Conservation (phyloP, 2,113 vertebrate species). For the Calonectris borealis region DNA sequence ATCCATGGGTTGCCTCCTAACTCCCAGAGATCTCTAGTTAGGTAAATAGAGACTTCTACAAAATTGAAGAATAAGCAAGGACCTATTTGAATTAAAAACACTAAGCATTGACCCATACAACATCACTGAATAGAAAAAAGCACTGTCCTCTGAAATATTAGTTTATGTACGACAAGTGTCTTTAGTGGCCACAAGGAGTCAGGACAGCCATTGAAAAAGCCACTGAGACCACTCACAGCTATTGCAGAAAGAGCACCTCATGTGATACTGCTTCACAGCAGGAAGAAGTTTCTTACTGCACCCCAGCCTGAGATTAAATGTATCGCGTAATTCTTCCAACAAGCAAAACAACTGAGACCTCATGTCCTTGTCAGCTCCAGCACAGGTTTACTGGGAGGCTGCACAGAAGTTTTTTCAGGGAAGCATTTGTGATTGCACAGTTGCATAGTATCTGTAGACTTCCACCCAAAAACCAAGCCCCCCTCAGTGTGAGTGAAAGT, state of each 20-base stretch:
- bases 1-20: background rate
- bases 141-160: background rate
- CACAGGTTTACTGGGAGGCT: background rate
- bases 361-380: background rate
- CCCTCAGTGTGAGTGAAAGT: background rate
- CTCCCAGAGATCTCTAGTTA: background rate
- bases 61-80: background rate
- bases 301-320: background rate
- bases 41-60: background rate
- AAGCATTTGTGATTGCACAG: background rate
- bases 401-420: background rate
- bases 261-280: background rate
- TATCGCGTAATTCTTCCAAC: background rate
- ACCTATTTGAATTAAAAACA: background rate
- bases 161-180: background rate
- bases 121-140: background rate
- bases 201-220: constrained; percentile 2
- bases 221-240: background rate
- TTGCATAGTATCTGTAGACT: background rate
- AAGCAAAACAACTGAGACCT: background rate
- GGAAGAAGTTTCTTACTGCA: background rate
- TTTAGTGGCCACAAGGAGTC: constrained; percentile 48
- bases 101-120: background rate
- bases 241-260: background rate
- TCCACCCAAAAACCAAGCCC: background rate